phyloP scores from a whole-genome alignment of 2,797 vertebrate genomes.

The Acridotheres tristis region DNA sequence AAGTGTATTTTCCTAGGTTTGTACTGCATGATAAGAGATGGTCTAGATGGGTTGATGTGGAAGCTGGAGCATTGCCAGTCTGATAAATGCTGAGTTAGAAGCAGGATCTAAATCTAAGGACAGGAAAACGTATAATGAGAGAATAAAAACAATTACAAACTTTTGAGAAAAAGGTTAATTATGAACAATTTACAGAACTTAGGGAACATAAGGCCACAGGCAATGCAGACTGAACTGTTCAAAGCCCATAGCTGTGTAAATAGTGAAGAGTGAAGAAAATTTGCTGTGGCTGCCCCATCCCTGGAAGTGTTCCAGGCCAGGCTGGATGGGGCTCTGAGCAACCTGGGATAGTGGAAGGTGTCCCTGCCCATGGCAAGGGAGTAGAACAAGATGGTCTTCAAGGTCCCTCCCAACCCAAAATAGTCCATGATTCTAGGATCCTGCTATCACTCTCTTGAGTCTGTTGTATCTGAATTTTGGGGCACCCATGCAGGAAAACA shows the following conservation, averaged over 20 bases:
- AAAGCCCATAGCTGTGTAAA: background rate
- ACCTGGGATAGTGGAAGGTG: too few relatives aligned
- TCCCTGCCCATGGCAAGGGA: too few relatives aligned
- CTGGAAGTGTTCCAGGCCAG: too few relatives aligned
- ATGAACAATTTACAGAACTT: background rate
- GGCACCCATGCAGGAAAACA: background rate
- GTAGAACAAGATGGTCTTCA: too few relatives aligned
- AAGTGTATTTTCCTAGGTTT: background rate
- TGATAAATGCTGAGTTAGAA: background rate
- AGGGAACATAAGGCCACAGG: background rate
- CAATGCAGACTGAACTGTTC: background rate
- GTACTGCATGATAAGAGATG: background rate
- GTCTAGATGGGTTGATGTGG: background rate
- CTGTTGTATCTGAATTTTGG: background rate
- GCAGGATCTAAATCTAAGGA: background rate
- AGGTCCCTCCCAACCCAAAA: too few relatives aligned
- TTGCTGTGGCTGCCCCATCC: background rate
- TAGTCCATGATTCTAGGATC: background rate
- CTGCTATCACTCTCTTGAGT: background rate
- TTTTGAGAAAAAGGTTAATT: background rate
- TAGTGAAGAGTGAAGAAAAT: background rate
- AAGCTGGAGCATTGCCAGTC: background rate
- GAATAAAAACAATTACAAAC: background rate
- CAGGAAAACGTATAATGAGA: background rate
- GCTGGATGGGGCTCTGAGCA: too few relatives aligned